Evolutionary conservation across 53 echinoderm and acorn worm species (phyloP).

Genomic region (Hippasteria phrygiana): DNA sequence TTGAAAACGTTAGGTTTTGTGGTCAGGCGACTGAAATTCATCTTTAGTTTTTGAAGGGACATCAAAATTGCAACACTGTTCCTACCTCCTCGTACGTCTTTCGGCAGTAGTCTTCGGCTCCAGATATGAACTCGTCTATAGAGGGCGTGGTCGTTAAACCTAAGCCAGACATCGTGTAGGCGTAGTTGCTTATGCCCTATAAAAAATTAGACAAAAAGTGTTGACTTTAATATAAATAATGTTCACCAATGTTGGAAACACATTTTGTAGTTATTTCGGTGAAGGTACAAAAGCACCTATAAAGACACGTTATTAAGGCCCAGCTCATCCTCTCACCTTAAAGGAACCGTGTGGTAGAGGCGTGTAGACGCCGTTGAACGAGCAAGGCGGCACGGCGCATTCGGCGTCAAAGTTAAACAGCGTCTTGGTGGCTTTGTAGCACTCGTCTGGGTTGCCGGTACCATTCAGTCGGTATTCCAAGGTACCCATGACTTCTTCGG

Average conservation of each 20-base stretch:
- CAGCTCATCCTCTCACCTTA: constrained; percentile 1
- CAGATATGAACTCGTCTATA: constrained; percentile 23
- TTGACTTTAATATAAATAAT: neutral
- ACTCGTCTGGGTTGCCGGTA: constrained; percentile 51
- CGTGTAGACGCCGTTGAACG: constrained; percentile 66
- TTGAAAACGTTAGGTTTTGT: too few species aligned
- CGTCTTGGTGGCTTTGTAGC: constrained; percentile 8
- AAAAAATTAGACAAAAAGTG: neutral
- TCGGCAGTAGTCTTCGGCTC: constrained; percentile 46
- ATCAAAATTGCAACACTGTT: neutral
- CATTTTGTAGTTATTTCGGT: neutral
- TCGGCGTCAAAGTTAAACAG: constrained; percentile 55
- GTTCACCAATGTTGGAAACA: neutral
- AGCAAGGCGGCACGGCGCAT: constrained; percentile 58
- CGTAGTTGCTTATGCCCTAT: constrained; percentile 32
- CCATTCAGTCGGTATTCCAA: constrained; percentile 36
- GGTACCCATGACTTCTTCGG: neutral
- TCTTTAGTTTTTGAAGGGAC: neutral
- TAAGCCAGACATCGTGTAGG: constrained; percentile 11
- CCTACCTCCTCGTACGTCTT: constrained; percentile 68
- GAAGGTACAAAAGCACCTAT: neutral
- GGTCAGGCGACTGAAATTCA: neutral
- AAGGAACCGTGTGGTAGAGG: constrained; percentile 61
- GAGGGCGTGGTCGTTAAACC: constrained; percentile 15
- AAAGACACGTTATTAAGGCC: neutral